phyloP scores from a whole-genome alignment of 1,140 invertebrate genomes.

The Drosophila equinoxialis region DNA sequence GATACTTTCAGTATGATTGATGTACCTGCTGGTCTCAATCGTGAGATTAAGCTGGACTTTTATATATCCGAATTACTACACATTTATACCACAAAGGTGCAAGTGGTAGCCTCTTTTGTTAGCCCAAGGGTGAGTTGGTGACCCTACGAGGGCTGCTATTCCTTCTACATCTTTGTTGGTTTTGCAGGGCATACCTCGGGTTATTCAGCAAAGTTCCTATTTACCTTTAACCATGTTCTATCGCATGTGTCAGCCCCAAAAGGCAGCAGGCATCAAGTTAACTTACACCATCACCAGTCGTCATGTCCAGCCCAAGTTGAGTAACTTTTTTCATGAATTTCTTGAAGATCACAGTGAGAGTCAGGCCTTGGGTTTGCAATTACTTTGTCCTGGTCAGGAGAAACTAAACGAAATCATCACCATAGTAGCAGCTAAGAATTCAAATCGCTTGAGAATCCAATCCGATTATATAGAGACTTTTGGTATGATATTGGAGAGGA shows the following conservation, averaged over 20 bases:
- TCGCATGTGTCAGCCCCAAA: conserved; percentile 65
- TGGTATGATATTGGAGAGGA: conserved; percentile 67
- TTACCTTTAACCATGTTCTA: conserved; percentile 77
- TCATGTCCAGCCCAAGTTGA: conserved; percentile 58
- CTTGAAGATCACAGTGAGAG: conserved; percentile 55
- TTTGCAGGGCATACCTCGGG: conserved; percentile 68
- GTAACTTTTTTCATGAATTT: conserved; percentile 71
- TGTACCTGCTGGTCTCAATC: conserved; percentile 47
- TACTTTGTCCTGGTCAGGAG: conserved; percentile 66
- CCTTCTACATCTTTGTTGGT: neutral
- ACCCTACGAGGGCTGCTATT: neutral
- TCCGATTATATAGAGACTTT: conserved; percentile 76
- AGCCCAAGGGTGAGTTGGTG: conserved; percentile 53
- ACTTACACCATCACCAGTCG: conserved; percentile 72
- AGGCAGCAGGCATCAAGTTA: conserved; percentile 74
- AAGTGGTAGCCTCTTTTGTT: conserved; percentile 70
- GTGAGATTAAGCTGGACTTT: conserved; percentile 62
- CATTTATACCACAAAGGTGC: conserved; percentile 57
- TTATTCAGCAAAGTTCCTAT: conserved; percentile 61
- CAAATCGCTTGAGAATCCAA: conserved; percentile 77
- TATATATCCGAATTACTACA: conserved; percentile 70
- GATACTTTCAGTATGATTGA: conserved; percentile 65
- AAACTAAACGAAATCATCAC: conserved; percentile 70
- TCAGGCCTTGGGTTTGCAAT: conserved; percentile 68
- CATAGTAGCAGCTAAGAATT: conserved; percentile 78